Base-by-base conservation (phyloP, 2,888 invertebrate genomes). In the Aphelenchoides bicaudatus region DNA sequence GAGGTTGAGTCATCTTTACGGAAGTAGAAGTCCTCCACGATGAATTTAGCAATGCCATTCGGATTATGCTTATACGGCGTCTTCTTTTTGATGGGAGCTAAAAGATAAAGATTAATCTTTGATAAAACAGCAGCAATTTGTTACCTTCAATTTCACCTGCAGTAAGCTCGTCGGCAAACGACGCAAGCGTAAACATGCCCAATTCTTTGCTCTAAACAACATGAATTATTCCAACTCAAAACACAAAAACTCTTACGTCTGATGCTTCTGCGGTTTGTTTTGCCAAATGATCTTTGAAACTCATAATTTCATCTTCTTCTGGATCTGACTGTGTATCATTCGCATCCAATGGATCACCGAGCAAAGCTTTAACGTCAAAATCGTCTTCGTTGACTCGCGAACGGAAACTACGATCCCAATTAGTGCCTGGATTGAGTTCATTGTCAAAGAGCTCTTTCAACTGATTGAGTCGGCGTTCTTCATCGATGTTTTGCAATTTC, bases 391-490 rank as follows among this genome's bases (percentile, higher is more conserved):
- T 38, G 10, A 73, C 25, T 16, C 58, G 63, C 43, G 66, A 63
- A 8, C 73, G 62, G 65, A 73, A 73, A 27, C 60, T 52, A 43
- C 73, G 54, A 55, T 73, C 72, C 50, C 69, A 70, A 34, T 59
- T 59, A 31, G 68, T 66, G 13, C 57, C 56, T 19, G 65, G 69
- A 25, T 61, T 59, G 28, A 73, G 23, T 48, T 71, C 72, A 16
- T 69, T 70, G 34, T 72, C 73, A n/a, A 73, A 70, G 38, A 65
- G 55, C 23, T 74, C 73, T 53, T 74, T 70, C 6, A 74, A 61
- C 31, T 66, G 62, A 8, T 65, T 61, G 34, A 74, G 54, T 1
- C 65, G 68, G 29, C 71, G 59, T 27, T 65, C 65, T 10, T 70
- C 71, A 8, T 65, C 61, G 46, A 68, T 66, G n/a, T 59, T 61